phyloP scores from a whole-genome alignment of 2,797 vertebrate species.

The Pantherophis vulpinus region DNA sequence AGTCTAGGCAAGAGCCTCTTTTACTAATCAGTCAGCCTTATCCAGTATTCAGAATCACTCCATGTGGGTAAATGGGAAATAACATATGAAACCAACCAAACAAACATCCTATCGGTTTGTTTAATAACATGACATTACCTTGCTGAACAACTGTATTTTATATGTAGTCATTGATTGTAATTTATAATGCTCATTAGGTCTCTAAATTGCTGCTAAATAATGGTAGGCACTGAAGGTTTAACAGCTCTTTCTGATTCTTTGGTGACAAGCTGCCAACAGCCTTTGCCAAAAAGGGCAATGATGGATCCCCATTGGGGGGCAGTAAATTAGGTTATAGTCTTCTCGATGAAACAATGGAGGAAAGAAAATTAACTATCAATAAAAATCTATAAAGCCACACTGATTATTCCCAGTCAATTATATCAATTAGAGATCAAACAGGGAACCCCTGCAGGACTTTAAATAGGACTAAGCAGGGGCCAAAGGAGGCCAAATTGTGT shows the following conservation, averaged over 20 bases:
- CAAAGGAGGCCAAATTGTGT: conserved; percentile 80
- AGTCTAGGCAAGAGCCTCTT: conserved; percentile 45
- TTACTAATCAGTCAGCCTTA: conserved; percentile 61
- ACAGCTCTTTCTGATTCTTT: conserved; percentile 78
- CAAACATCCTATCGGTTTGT: conserved; percentile 63
- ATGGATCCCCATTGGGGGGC: conserved; percentile 77
- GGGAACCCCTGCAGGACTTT: conserved; percentile 78
- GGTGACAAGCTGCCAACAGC: conserved; percentile 78
- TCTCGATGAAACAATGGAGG: conserved; percentile 78
- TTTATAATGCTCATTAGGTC: conserved; percentile 80
- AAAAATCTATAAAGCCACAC: conserved; percentile 76
- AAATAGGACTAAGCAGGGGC: conserved; percentile 77
- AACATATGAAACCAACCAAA: not conserved
- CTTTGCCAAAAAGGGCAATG: conserved; percentile 76
- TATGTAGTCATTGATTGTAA: conserved; percentile 80
- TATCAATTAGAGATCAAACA: conserved; percentile 85
- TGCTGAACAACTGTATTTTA: conserved; percentile 78
- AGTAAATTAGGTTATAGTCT: conserved; percentile 81
- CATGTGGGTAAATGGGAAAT: conserved; percentile 48
- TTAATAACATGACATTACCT: conserved; percentile 73
- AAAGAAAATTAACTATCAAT: conserved; percentile 83
- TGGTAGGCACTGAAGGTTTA: conserved; percentile 75
- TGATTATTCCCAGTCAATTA: conserved; percentile 84
- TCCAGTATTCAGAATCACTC: conserved; percentile 53
- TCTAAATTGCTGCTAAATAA: conserved; percentile 80